Base-by-base conservation (phyloP, 2,797 vertebrate genomes). In the Hafferia zeledoni region DNA sequence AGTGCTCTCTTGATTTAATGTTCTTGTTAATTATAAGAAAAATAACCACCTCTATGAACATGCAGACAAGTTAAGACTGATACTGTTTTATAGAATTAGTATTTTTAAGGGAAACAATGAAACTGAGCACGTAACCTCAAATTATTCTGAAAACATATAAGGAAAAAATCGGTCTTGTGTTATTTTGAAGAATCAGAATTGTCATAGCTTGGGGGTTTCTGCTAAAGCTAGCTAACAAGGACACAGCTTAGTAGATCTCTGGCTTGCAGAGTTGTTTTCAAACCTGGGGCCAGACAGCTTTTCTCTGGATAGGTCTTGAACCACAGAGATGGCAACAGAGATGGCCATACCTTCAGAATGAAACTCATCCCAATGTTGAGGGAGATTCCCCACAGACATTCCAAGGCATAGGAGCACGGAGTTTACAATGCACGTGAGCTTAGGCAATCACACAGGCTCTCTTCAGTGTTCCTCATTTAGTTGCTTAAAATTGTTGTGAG, bases 1-100 rank as follows among this genome's bases (percentile, higher is more conserved):
- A 97, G 95, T 89, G 81, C 90, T 91, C 72, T 97, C 96, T 97
- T 97, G 96, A 97, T 96, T 96, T 92, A 96, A 95, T 91, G 75
- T 77, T 93, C 82, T 79, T 96, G 83, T 87, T 96, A 94, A 97
- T 97, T 97, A 93, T 30, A 57, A 88, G 95, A 94, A 69, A 93
- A 72, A 65, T 10, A 46, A 33, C 13, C 16, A 47, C 27, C 23
- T 89, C 68, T 85, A n/a, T 57, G 76, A 94, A 91, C 89, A 93
- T 63, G 82, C 71, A 85, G 94, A 93, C 94, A 97, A 96, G 96
- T 96, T 95, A 95, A 90, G 92, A 93, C 96, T 95, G 87, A 90
- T 95, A 94, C 5, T 55, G 41, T 91, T 95, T 72, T 89, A 83
- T 28, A 75, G 87, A 95, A 67, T 64, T 94, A 92, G 83, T 59